Evolutionary conservation across 2,113 vertebrate species (phyloP).

Genomic region (Heterotilapia buettikoferi): DNA sequence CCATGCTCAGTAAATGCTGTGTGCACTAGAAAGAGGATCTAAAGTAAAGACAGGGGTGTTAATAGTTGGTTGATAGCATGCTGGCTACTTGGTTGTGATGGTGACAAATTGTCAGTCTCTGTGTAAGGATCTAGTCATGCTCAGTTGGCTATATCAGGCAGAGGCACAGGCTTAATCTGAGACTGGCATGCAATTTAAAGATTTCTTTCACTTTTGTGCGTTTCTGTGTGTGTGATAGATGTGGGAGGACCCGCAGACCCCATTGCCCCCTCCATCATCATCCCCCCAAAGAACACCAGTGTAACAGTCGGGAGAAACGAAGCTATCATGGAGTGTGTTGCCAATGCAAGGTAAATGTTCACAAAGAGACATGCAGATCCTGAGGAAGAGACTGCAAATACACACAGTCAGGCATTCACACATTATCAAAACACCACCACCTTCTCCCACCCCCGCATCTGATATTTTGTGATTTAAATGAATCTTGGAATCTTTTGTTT

Average conservation of each 20-base stretch:
- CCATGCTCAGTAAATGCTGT: slow-evolving; percentile 38
- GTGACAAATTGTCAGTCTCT: slow-evolving; percentile 42
- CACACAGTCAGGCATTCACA: not conserved
- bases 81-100: slow-evolving; percentile 13
- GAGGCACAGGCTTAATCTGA: not conserved
- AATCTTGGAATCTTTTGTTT: slow-evolving; percentile 48
- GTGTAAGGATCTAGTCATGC: slow-evolving; percentile 9
- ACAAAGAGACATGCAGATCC: not conserved
- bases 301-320: slow-evolving; percentile 89
- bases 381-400: not conserved
- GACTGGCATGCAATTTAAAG: not conserved
- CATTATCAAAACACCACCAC: not conserved
- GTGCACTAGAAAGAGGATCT: slow-evolving; percentile 23
- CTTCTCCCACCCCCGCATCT: not conserved
- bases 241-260: slow-evolving; percentile 90
- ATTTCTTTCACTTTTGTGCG: not conserved
- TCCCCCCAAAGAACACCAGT: slow-evolving; percentile 94
- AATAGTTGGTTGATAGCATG: slow-evolving; percentile 39
- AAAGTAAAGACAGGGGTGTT: slow-evolving; percentile 57
- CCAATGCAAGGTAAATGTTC: slow-evolving; percentile 83
- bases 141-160: slow-evolving; percentile 2
- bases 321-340: slow-evolving; percentile 92
- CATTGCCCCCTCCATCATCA: slow-evolving; percentile 89
- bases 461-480: slow-evolving; percentile 37
- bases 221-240: slow-evolving; percentile 66